Evolutionary conservation across 2,888 invertebrate species (phyloP), one percentile per base, ranked within the genome.

Genomic region (Volucella bombylans): DNA sequence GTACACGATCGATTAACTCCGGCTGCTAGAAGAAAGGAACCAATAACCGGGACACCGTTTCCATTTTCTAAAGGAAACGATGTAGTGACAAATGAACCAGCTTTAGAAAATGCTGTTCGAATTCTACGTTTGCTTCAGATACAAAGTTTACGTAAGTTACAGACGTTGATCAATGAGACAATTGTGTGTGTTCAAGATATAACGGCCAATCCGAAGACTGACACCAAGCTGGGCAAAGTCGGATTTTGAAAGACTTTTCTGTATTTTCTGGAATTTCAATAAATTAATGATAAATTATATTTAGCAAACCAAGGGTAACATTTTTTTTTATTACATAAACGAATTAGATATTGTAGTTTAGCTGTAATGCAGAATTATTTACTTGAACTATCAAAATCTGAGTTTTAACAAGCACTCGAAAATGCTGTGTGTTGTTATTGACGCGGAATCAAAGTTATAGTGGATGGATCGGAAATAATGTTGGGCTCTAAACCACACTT

Each of bases 121-220:
- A 94, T 96, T 69, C 92, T 98, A 71, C 93, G 96, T 54, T 93
- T 97, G 50, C 90, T 96, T 55, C 95, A 95, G 90, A 94, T 96
- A 55, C 91, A 91, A 87, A 91, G 90, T 67, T 85, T 92, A 1
- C 90, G 92, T 0, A 87, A 91, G 86, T 93, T 99, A 64, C 99
- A 99, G 91, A 98, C 98, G 0, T 94, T 94, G 89, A 98, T 99
- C 65, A 99, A 99, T 92, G 97, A 98, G 91, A 95, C 97, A 1
- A 96, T 99, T 87, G 99, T 99, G 1, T 94, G 95, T 55, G 96
- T 98, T 4, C 99, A 99, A 93, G 94, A 93, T 83, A 93, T 99
- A 1, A 99, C 99, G 1, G 99, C 99, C 4, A 96, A 99, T 93
- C 99, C 99, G 2, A 97, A 97, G 92, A 99, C 99, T 86, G 98